Base-by-base conservation (phyloP, 1,140 invertebrate species). In the Papilio polyxenes region DNA sequence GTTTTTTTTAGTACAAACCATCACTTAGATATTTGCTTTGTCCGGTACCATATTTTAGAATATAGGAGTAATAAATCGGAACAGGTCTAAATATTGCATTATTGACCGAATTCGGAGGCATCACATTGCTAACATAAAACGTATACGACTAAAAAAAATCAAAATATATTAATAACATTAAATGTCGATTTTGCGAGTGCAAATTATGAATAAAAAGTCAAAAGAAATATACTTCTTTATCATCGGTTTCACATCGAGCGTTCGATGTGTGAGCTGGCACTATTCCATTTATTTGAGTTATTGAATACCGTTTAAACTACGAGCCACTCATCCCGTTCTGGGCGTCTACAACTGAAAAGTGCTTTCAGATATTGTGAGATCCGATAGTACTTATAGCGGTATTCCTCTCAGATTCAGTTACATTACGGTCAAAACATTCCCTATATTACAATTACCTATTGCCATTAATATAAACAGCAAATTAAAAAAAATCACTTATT, bases 241-340 rank as follows among this genome's bases (percentile, higher is more conserved):
- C 31, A 72, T 37, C 65, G 31, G 11, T 10, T 37, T 13, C 31
- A 40, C 65, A 72, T 37, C 31, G 65, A 37, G 65, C 65, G 37
- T 15, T 72, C 31, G 31, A 72, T 37, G 31, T 15, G 65, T 40
- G 31, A 15, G 48, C 20, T 76, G 75, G 75, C 48, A 76, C 20
- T 56, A 76, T 76, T 49, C 75, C 75, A 76, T 76, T 13, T 31
- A 56, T 20, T 11, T 10, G 75, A 76, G 17, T 53, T 76, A 53
- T 76, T 76, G 75, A 53, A 53, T 11, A 51, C 23, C 51, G 75
- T 76, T 76, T 76, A 76, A 76, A 76, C 20, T 76, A 51, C n/a
- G 15, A 31, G 48, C 23, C 51, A 76, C 20, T 31, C 65, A 72
- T 37, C 31, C 65, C 65, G 65, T 72, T 15, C 31, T 11, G 31